Conservation (phyloP, 2,797 vertebrate genomes). For the Naso thynnoides region DNA sequence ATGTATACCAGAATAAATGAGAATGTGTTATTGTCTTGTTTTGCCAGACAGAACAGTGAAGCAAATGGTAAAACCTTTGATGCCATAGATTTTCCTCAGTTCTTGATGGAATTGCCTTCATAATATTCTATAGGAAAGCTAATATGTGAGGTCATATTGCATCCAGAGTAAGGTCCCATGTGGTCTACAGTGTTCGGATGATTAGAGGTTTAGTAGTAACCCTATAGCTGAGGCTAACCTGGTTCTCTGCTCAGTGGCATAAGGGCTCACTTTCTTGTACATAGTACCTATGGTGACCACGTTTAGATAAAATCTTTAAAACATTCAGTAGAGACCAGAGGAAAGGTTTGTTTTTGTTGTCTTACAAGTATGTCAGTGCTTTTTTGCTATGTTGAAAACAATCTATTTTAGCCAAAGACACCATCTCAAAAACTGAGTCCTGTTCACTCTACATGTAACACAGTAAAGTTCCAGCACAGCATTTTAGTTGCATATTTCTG, state of each 20-base stretch:
- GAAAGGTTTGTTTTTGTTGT: constrained; percentile 14
- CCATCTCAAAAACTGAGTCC: background rate
- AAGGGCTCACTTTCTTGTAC: constrained; percentile 17
- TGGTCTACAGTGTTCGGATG: background rate
- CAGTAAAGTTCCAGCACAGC: background rate
- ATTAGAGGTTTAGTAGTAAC: constrained; percentile 8
- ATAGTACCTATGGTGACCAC: constrained; percentile 12
- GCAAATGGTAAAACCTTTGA: background rate
- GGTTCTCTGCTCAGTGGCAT: constrained; percentile 18
- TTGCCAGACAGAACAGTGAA: constrained; percentile 8
- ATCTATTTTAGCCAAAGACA: constrained; percentile 1
- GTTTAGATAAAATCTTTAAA: constrained; percentile 25
- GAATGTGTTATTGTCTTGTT: background rate
- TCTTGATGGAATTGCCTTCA: constrained; percentile 8
- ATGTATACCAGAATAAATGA: background rate
- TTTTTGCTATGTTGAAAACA: background rate
- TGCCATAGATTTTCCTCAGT: background rate
- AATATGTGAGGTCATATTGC: constrained; percentile 29
- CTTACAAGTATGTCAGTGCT: constrained; percentile 3
- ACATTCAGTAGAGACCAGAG: background rate
- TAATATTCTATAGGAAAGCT: constrained; percentile 11
- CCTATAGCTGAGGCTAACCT: constrained; percentile 48
- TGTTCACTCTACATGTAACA: background rate
- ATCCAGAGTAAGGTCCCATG: constrained; percentile 11
- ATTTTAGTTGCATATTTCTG: background rate